A percentile compares a stretch with the other conserved stretches of the same genome.
These are phyloP conservation scores for Chouioia cunea DNA, from an alignment of 2,888 invertebrate species.

Conservation along the genomic window DNA sequence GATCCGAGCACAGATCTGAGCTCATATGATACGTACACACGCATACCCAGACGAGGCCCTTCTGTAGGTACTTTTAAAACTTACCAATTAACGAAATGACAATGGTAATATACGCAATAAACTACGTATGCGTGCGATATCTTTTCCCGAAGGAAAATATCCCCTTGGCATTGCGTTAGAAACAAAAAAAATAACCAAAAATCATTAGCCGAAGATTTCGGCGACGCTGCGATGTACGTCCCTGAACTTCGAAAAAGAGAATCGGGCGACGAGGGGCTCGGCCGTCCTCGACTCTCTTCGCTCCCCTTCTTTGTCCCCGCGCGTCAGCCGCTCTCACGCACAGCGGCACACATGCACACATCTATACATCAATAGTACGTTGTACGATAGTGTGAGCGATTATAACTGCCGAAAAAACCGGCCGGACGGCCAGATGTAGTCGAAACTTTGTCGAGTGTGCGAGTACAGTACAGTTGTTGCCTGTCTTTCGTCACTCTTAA, in stretches of 20 bases:
- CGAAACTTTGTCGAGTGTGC: constrained; percentile 14
- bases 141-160: constrained; percentile 6
- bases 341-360: constrained; percentile 1
- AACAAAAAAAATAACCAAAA: not conserved
- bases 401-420: constrained; percentile 14
- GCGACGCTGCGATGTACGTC: constrained; percentile 13
- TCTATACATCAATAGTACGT: not conserved
- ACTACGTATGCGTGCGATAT: not conserved
- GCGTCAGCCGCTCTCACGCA: not conserved
- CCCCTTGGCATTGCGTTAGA: not conserved
- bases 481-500: not conserved
- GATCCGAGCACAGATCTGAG: too few species aligned
- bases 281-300: constrained; percentile 18
- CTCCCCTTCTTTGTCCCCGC: not conserved
- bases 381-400: not conserved
- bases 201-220: not conserved
- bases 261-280: constrained; percentile 22
- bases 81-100: too few species aligned
- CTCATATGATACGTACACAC: too few species aligned
- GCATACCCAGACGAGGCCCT: too few species aligned
- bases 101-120: too few species aligned
- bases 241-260: constrained; percentile 24
- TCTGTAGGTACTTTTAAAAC: too few species aligned
- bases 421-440: constrained; percentile 29
- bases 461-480: too few species aligned